phyloP scores from a whole-genome alignment of 1,140 invertebrate species.

The Caerostris darwini region DNA sequence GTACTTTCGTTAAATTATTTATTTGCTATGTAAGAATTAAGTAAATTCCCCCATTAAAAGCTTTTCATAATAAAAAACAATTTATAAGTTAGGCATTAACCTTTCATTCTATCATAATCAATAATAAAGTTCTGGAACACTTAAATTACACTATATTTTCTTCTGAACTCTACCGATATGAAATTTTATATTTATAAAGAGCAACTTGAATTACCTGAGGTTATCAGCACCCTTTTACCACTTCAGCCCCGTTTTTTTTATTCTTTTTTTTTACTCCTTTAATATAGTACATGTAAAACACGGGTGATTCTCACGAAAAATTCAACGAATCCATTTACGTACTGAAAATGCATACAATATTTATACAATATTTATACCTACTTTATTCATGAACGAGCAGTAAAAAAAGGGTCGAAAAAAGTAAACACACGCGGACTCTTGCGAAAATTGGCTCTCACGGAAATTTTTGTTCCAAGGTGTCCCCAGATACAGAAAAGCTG shows the following conservation, averaged over 20 bases:
- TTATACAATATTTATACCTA: conserved; percentile 28
- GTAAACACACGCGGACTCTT: conserved; percentile 36
- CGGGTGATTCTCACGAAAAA: neutral
- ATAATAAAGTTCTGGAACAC: too few relatives aligned
- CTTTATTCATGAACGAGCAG: conserved; percentile 47
- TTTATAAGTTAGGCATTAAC: too few relatives aligned
- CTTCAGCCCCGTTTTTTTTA: too few relatives aligned
- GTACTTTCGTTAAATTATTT: too few relatives aligned
- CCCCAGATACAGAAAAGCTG: neutral
- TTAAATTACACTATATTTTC: too few relatives aligned
- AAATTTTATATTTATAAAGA: too few relatives aligned
- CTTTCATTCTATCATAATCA: too few relatives aligned
- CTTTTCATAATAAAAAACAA: too few relatives aligned
- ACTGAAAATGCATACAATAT: conserved; percentile 52
- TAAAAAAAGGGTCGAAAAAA: neutral
- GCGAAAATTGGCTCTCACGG: conserved; percentile 36
- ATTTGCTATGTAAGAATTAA: too few relatives aligned
- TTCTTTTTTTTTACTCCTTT: neutral
- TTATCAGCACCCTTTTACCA: conserved; percentile 15
- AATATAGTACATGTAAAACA: neutral
- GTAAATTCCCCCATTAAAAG: too few relatives aligned
- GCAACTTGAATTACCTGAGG: neutral
- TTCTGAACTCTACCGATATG: too few relatives aligned
- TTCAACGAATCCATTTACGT: conserved; percentile 26
- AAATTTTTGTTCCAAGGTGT: neutral